These are phyloP conservation scores for Melanotaenia pygmaea DNA, from an alignment of 2,797 vertebrate species.

Conservation along the genomic window DNA sequence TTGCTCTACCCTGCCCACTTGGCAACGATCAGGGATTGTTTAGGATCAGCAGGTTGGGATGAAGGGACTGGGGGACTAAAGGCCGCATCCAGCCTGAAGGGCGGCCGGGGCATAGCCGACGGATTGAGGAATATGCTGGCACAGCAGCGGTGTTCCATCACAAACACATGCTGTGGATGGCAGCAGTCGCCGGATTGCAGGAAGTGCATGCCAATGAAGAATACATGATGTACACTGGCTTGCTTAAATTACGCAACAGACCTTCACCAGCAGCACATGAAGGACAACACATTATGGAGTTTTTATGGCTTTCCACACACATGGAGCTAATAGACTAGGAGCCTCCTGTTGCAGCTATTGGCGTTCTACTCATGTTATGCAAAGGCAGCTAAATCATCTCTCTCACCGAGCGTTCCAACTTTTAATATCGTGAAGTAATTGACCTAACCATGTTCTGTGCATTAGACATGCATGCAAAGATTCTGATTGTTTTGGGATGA, in stretches of 20 bases:
- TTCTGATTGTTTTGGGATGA: conserved; percentile 27
- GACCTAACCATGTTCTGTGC: conserved; percentile 27
- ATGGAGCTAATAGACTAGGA: conserved; percentile 51
- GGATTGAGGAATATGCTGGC: conserved; percentile 76
- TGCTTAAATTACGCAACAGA: conserved; percentile 64
- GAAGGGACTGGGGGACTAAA: conserved; percentile 39
- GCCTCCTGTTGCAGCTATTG: conserved; percentile 45
- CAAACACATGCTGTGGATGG: conserved; percentile 44
- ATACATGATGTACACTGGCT: conserved; percentile 32
- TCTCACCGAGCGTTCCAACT: conserved; percentile 17
- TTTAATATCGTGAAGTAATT: conserved; percentile 32
- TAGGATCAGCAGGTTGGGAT: conserved; percentile 39
- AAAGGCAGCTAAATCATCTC: conserved; percentile 50
- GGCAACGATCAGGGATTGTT: conserved; percentile 52
- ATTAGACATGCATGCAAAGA: conserved; percentile 32
- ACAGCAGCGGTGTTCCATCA: conserved; percentile 63
- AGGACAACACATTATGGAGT: conserved; percentile 59
- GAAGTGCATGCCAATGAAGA: conserved; percentile 54
- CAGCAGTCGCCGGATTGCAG: conserved; percentile 37
- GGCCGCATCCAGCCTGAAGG: conserved; percentile 55
- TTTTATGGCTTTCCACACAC: conserved; percentile 33
- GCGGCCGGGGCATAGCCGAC: conserved; percentile 40
- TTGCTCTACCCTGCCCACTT: conserved; percentile 54
- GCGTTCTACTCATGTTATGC: conserved; percentile 44
- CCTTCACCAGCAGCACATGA: conserved; percentile 66